A percentile compares a stretch with the other conserved stretches of the same genome.
Evolutionary conservation across 1,140 invertebrate genomes (phyloP).

Genomic region (Macrobrachium rosenbergii): DNA sequence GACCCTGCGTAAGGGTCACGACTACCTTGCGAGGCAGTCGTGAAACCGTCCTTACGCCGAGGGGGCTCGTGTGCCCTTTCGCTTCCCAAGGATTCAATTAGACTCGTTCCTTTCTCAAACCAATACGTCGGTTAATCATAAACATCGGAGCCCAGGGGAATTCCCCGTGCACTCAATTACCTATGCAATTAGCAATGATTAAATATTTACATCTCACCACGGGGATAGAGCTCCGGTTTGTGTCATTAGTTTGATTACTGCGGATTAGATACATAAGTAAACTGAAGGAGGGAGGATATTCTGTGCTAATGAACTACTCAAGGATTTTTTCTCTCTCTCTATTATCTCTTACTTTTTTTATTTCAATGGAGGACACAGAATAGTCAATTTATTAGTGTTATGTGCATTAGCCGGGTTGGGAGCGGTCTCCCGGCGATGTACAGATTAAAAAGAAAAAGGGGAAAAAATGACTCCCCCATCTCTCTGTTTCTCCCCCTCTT

Average conservation of each 20-base stretch:
- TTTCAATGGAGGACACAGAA: too few species aligned
- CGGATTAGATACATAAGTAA: constrained; percentile 53
- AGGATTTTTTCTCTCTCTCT: background rate
- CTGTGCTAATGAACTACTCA: constrained; percentile 9
- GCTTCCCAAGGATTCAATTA: constrained; percentile 46
- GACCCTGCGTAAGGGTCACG: background rate
- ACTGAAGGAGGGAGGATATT: constrained; percentile 20
- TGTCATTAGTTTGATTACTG: constrained; percentile 59
- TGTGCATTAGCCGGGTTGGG: too few species aligned
- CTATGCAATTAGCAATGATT: constrained; percentile 60
- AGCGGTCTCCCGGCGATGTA: too few species aligned
- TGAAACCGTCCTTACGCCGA: background rate
- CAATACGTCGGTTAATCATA: constrained; percentile 59
- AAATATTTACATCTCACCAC: constrained; percentile 56
- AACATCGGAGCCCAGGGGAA: constrained; percentile 52
- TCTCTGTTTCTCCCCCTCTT: background rate
- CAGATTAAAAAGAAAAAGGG: too few species aligned
- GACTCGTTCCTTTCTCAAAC: constrained; percentile 59
- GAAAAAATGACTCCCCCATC: background rate
- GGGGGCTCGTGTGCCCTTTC: constrained; percentile 5
- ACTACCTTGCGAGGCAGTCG: background rate
- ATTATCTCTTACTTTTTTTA: background rate
- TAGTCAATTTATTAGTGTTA: too few species aligned
- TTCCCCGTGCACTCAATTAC: constrained; percentile 49
- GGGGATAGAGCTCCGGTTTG: constrained; percentile 33